These are phyloP conservation scores for Platysternon megacephalum DNA, from an alignment of 2,113 vertebrate species.

Conservation along the genomic window DNA sequence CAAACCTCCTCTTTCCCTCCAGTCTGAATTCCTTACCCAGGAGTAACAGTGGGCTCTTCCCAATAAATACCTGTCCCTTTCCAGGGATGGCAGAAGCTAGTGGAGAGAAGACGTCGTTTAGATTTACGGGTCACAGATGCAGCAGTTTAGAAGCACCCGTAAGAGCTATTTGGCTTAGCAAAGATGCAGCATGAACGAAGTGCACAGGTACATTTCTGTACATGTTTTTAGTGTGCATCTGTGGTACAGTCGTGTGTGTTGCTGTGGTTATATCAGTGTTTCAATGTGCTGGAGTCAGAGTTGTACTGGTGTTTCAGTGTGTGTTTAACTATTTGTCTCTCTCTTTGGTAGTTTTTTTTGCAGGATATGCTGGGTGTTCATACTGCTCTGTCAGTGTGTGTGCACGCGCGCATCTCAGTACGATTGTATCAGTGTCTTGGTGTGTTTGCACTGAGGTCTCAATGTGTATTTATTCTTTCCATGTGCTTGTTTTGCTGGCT, in stretches of 20 bases:
- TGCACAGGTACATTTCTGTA: background rate
- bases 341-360: background rate
- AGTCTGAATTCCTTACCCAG: background rate
- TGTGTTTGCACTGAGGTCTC: background rate
- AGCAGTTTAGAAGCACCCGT: background rate
- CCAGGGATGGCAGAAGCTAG: background rate
- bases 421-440: background rate
- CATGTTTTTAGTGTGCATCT: background rate
- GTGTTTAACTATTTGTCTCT: background rate
- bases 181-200: background rate
- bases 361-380: background rate
- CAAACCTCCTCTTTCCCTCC: constrained; percentile 15
- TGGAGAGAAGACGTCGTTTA: background rate
- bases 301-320: background rate
- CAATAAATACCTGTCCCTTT: constrained; percentile 30
- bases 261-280: background rate
- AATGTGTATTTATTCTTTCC: background rate
- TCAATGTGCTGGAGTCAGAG: background rate
- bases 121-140: background rate
- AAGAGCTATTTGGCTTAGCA: background rate
- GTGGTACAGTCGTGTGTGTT: background rate
- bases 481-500: background rate
- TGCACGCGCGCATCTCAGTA: background rate
- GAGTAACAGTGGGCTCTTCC: background rate
- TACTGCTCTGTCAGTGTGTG: background rate